Conservation (phyloP, 2,888 invertebrate species). For the Leucophenga montana region DNA sequence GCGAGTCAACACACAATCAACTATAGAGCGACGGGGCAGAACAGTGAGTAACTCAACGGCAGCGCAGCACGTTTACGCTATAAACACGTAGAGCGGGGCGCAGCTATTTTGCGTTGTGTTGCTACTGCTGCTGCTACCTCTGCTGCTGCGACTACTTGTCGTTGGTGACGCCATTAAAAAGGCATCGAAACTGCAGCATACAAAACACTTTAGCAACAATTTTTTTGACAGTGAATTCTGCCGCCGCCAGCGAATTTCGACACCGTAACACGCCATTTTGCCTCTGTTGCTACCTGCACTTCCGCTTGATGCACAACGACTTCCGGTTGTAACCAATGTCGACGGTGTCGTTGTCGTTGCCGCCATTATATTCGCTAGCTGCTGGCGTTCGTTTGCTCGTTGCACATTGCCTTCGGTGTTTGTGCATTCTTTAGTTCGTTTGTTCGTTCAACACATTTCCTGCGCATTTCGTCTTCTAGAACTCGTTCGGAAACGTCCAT, state of each 20-base stretch:
- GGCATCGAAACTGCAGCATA: neutral
- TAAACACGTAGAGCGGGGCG: neutral
- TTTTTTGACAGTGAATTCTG: too few species aligned
- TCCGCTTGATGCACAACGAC: neutral
- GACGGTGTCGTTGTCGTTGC: too few species aligned
- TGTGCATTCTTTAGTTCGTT: neutral
- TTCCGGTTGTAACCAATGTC: neutral
- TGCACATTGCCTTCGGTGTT: neutral
- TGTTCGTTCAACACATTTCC: constrained; percentile 1
- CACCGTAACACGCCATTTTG: neutral
- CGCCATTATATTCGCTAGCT: too few species aligned
- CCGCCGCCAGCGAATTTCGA: too few species aligned
- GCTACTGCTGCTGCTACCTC: neutral
- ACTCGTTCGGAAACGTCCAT: constrained; percentile 60
- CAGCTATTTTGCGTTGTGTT: neutral
- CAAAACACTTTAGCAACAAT: neutral
- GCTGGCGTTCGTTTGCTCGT: too few species aligned
- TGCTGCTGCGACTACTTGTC: neutral
- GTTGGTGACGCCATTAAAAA: constrained; percentile 2
- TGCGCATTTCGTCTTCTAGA: neutral
- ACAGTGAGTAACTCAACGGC: neutral
- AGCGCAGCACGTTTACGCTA: neutral
- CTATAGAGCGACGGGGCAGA: neutral
- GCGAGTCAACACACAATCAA: neutral
- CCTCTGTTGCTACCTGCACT: neutral